Evolutionary conservation across 2,797 vertebrate species (phyloP), one percentile per base, ranked within the genome.

Genomic region (Etheostoma nigrum): DNA sequence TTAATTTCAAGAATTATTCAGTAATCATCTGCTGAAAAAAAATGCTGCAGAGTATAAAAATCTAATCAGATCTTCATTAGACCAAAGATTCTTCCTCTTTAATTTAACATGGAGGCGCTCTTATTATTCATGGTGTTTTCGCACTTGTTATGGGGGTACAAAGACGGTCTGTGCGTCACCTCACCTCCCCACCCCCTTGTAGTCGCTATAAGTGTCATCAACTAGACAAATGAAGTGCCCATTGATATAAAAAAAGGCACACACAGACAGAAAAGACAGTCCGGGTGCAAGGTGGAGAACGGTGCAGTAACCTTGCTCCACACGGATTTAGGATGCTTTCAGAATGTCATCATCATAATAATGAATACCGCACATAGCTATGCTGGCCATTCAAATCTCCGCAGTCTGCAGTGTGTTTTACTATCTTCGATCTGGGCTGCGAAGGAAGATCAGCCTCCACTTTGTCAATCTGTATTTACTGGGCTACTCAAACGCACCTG

Each of bases 141-240:
- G 15, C 72, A 54, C 67, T 83, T 78, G 78, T 57, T 80, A 59
- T 33, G 36, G 60, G 54, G 75, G 74, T 79, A 86, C 85, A 89
- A 81, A 85, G 77, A 72, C 64, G 23, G 59, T 65, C 74, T 85
- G 82, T 89, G 83, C 82, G 75, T 77, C 78, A 72, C 67, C 72
- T 77, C 78, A 82, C 60, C 76, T 66, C 84, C 82, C 65, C 83
- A 36, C 67, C 69, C 74, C 65, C 76, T 47, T 67, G 51, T 61
- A 67, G 58, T 70, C 69, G 67, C 76, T 70, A 30, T 67, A 84
- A 89, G 89, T 86, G 88, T 88, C 88, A 86, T 85, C 86, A 78
- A 70, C 75, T 83, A 84, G 81, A 81, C 85, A 91, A 83, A 84
- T 87, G 59, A 89, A 86, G 87, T 79, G 79, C 52, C 74, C 88